Evolutionary conservation across 2,888 invertebrate species (phyloP).

Genomic region (Galerucella calmariensis): DNA sequence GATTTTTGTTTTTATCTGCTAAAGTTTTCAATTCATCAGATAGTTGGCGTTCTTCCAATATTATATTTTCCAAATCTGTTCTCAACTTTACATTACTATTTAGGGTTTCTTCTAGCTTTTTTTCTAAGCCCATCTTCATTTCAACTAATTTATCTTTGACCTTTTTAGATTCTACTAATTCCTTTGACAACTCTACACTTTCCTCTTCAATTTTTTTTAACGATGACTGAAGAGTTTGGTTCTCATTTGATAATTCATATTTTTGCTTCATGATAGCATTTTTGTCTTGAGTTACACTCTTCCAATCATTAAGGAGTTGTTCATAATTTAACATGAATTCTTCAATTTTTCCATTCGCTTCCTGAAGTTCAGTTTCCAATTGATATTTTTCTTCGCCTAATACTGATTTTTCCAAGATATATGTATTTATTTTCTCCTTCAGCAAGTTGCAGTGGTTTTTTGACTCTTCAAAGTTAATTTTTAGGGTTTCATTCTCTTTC

Average conservation of each 20-base stretch:
- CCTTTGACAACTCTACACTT: not conserved
- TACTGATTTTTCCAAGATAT: constrained; percentile 9
- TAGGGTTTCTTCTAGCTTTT: not conserved
- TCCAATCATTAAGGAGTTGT: constrained; percentile 9
- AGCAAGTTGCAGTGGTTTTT: not conserved
- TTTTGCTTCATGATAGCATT: not conserved
- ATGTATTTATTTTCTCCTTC: constrained; percentile 21
- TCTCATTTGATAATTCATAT: not conserved
- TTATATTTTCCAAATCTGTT: not conserved
- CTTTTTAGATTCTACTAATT: not conserved
- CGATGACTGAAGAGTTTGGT: not conserved
- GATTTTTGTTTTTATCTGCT: not conserved
- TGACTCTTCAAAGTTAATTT: constrained; percentile 35
- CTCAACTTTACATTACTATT: not conserved
- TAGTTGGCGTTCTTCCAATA: not conserved
- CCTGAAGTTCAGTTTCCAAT: constrained; percentile 14
- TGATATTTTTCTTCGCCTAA: constrained; percentile 24
- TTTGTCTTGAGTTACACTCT: not conserved
- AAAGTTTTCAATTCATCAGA: not conserved
- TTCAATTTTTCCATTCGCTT: constrained; percentile 23
- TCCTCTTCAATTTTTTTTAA: not conserved
- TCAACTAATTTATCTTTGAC: not conserved
- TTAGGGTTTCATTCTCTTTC: constrained; percentile 54
- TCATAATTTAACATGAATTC: constrained; percentile 22
- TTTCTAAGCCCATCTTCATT: not conserved